Conservation (phyloP, 2,888 invertebrate genomes). For the Pyrocoelia pectoralis region DNA sequence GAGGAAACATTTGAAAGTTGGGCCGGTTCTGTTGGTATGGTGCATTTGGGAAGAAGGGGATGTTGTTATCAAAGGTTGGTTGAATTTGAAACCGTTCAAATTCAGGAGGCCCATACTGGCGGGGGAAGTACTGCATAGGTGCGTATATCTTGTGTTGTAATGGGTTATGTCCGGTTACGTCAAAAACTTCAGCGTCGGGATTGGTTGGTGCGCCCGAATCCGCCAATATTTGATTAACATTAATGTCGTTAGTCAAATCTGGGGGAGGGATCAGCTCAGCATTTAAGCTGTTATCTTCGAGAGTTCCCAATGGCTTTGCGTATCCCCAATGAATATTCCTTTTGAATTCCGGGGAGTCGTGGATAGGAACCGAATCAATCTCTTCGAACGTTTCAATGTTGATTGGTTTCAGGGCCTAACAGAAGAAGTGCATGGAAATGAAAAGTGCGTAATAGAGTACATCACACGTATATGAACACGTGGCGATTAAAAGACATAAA, state of each 20-base stretch:
- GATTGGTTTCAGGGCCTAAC: constrained; percentile 41
- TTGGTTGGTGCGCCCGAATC: constrained; percentile 47
- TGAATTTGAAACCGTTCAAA: constrained; percentile 1
- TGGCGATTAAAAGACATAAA: constrained; percentile 6
- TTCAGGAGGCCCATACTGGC: neutral
- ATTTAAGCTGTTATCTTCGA: constrained; percentile 35
- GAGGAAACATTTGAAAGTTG: neutral
- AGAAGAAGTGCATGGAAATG: constrained; percentile 50
- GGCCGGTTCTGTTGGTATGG: neutral
- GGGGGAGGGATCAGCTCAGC: constrained; percentile 17
- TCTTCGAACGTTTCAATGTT: constrained; percentile 53
- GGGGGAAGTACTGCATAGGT: neutral
- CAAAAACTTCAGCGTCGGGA: constrained; percentile 54
- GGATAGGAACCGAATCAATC: constrained; percentile 20
- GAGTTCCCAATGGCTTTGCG: constrained; percentile 21
- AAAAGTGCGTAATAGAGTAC: constrained; percentile 45
- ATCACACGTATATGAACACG: constrained; percentile 5
- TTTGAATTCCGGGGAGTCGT: constrained; percentile 9
- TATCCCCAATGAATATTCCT: constrained; percentile 27
- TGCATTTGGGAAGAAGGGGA: constrained; percentile 16
- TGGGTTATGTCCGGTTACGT: constrained; percentile 7
- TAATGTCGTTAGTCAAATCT: constrained; percentile 42
- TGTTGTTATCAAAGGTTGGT: constrained; percentile 1
- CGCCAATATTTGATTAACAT: constrained; percentile 39
- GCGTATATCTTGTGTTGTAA: neutral